These are phyloP conservation scores for Gymnocephalus cernua DNA, from an alignment of 2,113 vertebrate species.

Conservation along the genomic window DNA sequence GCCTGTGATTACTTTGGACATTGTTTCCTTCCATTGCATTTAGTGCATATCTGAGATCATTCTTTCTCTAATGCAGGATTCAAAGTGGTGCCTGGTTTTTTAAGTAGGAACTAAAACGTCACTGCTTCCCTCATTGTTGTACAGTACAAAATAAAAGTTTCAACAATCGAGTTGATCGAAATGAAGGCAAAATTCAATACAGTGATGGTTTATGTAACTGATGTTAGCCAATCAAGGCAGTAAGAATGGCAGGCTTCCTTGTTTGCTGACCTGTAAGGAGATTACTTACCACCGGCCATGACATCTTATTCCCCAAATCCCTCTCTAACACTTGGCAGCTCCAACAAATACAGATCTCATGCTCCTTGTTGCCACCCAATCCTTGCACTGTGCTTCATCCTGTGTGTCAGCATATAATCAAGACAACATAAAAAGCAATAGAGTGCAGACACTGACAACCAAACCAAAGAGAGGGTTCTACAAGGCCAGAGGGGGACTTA, in stretches of 20 bases:
- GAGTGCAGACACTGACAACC: constrained; percentile 29
- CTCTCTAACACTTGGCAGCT: constrained; percentile 56
- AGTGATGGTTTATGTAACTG: constrained; percentile 44
- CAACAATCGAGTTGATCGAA: neutral
- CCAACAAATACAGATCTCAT: constrained; percentile 62
- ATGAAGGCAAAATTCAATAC: constrained; percentile 51
- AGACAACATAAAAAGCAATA: constrained; percentile 52
- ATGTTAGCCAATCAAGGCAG: constrained; percentile 58
- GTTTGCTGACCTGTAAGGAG: constrained; percentile 73
- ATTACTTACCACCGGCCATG: constrained; percentile 68
- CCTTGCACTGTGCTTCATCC: constrained; percentile 32
- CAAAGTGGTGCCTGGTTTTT: constrained; percentile 13
- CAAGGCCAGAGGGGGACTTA: constrained; percentile 24
- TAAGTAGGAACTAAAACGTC: constrained; percentile 16
- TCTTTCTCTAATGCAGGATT: constrained; percentile 10
- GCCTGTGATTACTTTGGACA: constrained; percentile 31
- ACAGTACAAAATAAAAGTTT: neutral
- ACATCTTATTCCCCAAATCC: constrained; percentile 70
- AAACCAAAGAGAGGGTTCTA: constrained; percentile 34
- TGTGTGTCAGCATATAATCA: constrained; percentile 59
- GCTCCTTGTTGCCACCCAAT: constrained; percentile 55
- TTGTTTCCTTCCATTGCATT: constrained; percentile 31
- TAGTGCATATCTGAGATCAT: constrained; percentile 43
- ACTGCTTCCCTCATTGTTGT: neutral
- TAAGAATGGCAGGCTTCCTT: constrained; percentile 59